Percentiles rank a stretch among this genome's conserved stretches.
Conservation (phyloP, 2,797 vertebrate genomes). For the Anableps anableps region DNA sequence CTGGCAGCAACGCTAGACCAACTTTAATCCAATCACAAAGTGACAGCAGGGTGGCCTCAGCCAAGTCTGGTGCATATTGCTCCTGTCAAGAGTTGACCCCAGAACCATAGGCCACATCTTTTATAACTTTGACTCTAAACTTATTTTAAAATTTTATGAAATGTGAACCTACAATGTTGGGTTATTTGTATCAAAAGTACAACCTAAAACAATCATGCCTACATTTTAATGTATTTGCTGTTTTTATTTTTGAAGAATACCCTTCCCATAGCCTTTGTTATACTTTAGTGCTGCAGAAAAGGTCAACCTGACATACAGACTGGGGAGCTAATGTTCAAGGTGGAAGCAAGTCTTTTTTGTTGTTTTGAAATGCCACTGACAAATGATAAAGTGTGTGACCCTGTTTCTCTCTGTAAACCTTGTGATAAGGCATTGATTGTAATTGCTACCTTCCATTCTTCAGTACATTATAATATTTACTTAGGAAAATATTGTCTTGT, state of each 20-base stretch:
- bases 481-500: background rate
- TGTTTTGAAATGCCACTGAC: background rate
- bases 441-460: background rate
- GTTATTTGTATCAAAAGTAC: background rate
- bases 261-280: background rate
- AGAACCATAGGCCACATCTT: constrained; percentile 30
- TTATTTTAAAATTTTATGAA: background rate
- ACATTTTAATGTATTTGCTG: background rate
- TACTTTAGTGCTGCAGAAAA: background rate
- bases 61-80: constrained; percentile 78
- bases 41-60: constrained; percentile 73
- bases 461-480: background rate
- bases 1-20: constrained; percentile 41
- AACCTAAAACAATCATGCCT: background rate
- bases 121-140: constrained; percentile 5
- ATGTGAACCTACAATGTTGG: background rate
- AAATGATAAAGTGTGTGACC: background rate
- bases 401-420: background rate
- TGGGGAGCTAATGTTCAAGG: background rate
- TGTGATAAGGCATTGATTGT: background rate
- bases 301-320: background rate
- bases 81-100: constrained; percentile 71
- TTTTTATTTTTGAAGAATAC: background rate
- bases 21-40: constrained; percentile 70
- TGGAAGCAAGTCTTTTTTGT: background rate